Base-by-base conservation (phyloP, 2,797 vertebrate genomes). In the Anguilla marmorata region DNA sequence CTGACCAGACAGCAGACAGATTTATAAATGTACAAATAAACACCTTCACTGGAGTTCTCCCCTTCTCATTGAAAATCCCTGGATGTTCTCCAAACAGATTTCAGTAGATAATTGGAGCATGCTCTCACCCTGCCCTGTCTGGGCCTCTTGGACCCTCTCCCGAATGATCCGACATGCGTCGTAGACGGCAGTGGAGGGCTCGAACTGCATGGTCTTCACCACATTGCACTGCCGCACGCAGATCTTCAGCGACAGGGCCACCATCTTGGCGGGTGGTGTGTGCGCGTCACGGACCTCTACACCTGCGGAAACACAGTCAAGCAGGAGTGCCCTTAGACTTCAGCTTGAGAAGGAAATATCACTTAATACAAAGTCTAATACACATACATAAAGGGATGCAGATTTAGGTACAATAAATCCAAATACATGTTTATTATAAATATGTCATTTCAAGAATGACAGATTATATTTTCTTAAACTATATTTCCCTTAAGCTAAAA, bases 171-270 rank as follows among this genome's bases (percentile, higher is more conserved):
- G 96, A 85, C 98, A 99, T 0, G 98, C 98, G 0, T 99, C 98
- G 0, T 99, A 99, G 76, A 99, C 97, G 0, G 98, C 98, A 0
- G 98, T 99, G 79, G 96, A 99, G 0, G 98, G 98, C 24, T 99
- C 98, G 82, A 99, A 99, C 93, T 99, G 98, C 98, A 99, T 99
- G 0, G 98, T 99, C 96, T 99, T 99, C 92, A 99, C 97, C 89
- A 99, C 98, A 0, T 99, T 99, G 96, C 98, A 99, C 85, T 99
- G 98, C 76, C 98, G 98, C 30, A 99, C 97, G 24, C 98, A 99
- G 89, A 99, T 99, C 96, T 99, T 99, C 83, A 99, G 92, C 0
- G 98, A 99, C 76, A 99, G 95, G 90, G 98, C 98, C 92, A 99
- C 98, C 98, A 99, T 99, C 90, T 94, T 97, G 94, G 90, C 91